Conservation (phyloP, 1,140 invertebrate species). For the Drosophila micromelanica region DNA sequence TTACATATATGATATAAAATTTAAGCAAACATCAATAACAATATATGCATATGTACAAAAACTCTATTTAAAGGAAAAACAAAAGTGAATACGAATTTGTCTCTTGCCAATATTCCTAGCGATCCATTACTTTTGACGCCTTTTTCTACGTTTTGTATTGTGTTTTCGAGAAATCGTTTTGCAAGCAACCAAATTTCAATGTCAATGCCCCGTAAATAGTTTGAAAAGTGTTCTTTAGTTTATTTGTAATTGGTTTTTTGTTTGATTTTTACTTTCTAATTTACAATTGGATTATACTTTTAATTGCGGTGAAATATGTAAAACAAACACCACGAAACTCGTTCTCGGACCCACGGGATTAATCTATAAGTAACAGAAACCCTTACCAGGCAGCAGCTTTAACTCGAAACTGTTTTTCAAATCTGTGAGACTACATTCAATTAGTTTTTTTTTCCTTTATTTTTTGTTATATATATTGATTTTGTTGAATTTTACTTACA, state of each 20-base stretch:
- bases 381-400: conserved; percentile 55
- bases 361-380: conserved; percentile 18
- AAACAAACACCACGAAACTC: conserved; percentile 42
- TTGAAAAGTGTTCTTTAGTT: conserved; percentile 18
- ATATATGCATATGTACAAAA: conserved; percentile 22
- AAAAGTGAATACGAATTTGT: conserved; percentile 48
- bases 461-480: conserved; percentile 11
- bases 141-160: conserved; percentile 45
- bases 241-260: conserved; percentile 16
- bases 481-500: conserved; percentile 58
- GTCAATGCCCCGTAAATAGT: conserved; percentile 29
- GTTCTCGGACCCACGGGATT: conserved; percentile 30
- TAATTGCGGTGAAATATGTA: conserved; percentile 60
- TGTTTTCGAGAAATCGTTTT: conserved; percentile 34
- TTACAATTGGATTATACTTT: conserved; percentile 16
- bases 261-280: conserved; percentile 21
- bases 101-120: conserved; percentile 57
- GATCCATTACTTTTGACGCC: conserved; percentile 56
- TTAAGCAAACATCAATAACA: conserved; percentile 2
- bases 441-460: conserved; percentile 26
- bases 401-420: conserved; percentile 43
- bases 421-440: conserved; percentile 62
- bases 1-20: conserved; percentile 19
- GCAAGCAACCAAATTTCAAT: conserved; percentile 45
- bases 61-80: conserved; percentile 22